These are phyloP conservation scores for Drosophila acutilabella DNA, from an alignment of 2,888 invertebrate genomes.

Conservation along the genomic window DNA sequence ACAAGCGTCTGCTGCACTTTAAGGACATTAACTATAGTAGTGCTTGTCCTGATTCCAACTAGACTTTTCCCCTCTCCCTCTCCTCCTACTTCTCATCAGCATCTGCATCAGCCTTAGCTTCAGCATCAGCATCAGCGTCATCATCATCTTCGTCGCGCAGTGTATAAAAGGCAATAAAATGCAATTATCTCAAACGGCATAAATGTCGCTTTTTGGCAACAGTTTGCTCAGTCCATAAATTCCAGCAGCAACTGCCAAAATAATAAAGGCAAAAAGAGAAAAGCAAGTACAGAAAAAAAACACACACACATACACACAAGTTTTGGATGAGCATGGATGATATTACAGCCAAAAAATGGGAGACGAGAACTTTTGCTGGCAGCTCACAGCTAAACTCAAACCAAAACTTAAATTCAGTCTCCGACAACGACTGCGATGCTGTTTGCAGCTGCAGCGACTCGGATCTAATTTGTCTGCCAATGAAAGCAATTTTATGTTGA, in stretches of 20 bases:
- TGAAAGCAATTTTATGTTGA: conserved; percentile 61
- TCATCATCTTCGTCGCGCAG: conserved; percentile 46
- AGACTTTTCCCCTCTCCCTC: background rate
- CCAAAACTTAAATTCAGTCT: conserved; percentile 1
- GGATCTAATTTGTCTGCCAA: conserved; percentile 74
- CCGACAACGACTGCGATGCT: background rate
- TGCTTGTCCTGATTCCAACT: conserved; percentile 34
- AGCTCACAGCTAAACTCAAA: conserved; percentile 5
- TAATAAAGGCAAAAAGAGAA: conserved; percentile 22
- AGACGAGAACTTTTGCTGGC: conserved; percentile 1
- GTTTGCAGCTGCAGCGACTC: conserved; percentile 30
- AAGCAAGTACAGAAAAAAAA: conserved; percentile 1
- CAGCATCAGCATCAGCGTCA: background rate
- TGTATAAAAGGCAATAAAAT: conserved; percentile 78
- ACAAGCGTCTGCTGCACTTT: conserved; percentile 52
- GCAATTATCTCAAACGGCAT: conserved; percentile 78
- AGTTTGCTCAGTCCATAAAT: conserved; percentile 69
- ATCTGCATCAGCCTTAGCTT: conserved; percentile 24
- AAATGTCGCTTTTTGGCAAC: conserved; percentile 77
- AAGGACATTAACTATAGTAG: conserved; percentile 51
- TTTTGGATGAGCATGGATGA: conserved; percentile 9
- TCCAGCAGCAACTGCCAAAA: conserved; percentile 64
- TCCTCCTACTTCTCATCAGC: no score
- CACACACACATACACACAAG: background rate
- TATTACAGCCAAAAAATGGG: conserved; percentile 3